Percentiles rank a stretch among this genome's conserved stretches.
phyloP scores from a whole-genome alignment of 2,113 vertebrate genomes.

The Baryphthengus martii region DNA sequence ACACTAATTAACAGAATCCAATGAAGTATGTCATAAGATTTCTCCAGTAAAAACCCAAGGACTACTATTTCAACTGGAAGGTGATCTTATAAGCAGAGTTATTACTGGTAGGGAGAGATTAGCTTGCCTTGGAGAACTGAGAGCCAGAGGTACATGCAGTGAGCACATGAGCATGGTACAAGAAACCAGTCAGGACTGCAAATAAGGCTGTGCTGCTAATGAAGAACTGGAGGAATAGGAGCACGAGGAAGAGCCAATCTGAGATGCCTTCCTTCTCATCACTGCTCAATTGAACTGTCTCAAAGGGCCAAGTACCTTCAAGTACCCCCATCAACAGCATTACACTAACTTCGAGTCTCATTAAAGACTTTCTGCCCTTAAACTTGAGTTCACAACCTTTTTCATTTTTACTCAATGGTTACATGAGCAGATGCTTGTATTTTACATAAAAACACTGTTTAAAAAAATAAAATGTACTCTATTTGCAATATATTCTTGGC shows the following conservation, averaged over 20 bases:
- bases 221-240: neutral
- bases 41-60: neutral
- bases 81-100: neutral
- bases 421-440: neutral
- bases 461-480: neutral
- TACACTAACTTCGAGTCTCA: neutral
- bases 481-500: neutral
- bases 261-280: neutral
- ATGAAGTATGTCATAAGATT: neutral
- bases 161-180: neutral
- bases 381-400: neutral
- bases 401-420: neutral
- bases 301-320: neutral
- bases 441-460: neutral
- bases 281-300: neutral
- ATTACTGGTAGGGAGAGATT: neutral
- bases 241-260: neutral
- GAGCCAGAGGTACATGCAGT: neutral
- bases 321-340: neutral
- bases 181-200: neutral
- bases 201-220: neutral
- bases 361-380: neutral
- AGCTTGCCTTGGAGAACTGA: neutral
- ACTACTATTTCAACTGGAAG: neutral
- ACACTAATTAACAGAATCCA: neutral